These are phyloP conservation scores for Zootermopsis nevadensis DNA, from an alignment of 2,888 invertebrate species.

Conservation along the genomic window DNA sequence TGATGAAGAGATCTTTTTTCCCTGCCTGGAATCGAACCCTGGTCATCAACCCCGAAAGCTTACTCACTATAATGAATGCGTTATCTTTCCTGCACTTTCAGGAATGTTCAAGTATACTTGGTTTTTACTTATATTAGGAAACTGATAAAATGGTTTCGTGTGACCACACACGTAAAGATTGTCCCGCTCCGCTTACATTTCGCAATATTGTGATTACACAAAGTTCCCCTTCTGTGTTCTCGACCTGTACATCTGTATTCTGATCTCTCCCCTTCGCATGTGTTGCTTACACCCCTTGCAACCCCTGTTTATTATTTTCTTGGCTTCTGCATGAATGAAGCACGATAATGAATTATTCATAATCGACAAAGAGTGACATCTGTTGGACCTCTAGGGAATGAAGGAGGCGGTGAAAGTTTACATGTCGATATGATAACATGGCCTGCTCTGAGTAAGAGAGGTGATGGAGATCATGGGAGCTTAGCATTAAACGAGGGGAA, in stretches of 20 bases:
- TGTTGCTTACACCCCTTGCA: constrained; percentile 32
- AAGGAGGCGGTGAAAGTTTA: constrained; percentile 39
- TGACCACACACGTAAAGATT: background rate
- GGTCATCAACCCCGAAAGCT: no score
- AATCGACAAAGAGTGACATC: constrained; percentile 51
- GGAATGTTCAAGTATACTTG: no score
- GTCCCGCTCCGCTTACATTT: background rate
- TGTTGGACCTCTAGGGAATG: constrained; percentile 50
- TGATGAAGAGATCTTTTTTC: no score
- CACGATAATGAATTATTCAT: constrained; percentile 50
- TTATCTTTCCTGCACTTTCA: no score
- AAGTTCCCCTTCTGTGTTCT: background rate
- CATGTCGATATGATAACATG: constrained; percentile 31
- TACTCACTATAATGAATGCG: no score
- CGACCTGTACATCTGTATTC: constrained; percentile 22
- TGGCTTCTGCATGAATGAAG: constrained; percentile 47
- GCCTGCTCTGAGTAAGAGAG: constrained; percentile 20
- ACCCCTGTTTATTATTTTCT: constrained; percentile 47
- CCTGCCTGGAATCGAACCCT: no score
- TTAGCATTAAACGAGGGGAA: background rate
- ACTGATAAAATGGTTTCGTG: no score
- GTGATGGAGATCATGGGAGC: constrained; percentile 14
- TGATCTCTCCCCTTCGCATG: background rate
- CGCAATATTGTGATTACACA: constrained; percentile 11
- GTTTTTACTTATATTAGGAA: no score